Evolutionary conservation across 2,888 invertebrate genomes (phyloP).

Genomic region (Ochropleura plecta): DNA sequence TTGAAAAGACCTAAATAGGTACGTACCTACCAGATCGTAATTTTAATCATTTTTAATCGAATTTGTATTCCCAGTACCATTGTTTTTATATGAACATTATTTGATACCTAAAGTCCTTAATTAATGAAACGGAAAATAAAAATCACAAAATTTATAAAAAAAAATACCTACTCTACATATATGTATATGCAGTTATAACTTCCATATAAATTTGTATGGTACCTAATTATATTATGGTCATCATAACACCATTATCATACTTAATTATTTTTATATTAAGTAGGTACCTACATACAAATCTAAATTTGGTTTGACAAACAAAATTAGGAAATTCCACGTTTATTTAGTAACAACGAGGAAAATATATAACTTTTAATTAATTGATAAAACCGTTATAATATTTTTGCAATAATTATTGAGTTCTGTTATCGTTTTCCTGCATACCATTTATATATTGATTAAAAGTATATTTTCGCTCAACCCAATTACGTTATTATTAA

Average conservation of each 20-base stretch:
- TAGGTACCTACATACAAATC: neutral
- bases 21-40: too few species aligned
- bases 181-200: neutral
- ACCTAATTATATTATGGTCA: neutral
- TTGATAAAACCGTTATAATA: conserved; percentile 62
- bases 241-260: neutral
- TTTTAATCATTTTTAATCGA: neutral
- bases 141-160: neutral
- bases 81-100: neutral
- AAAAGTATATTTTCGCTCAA: conserved; percentile 47
- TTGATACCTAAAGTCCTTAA: conserved; percentile 1
- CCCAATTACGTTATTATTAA: conserved; percentile 59
- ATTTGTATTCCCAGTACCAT: neutral
- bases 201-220: neutral
- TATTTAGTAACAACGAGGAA: conserved; percentile 62
- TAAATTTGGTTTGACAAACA: conserved; percentile 56
- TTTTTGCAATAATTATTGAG: conserved; percentile 62
- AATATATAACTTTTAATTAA: conserved; percentile 62
- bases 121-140: neutral
- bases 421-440: conserved; percentile 69
- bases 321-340: conserved; percentile 64
- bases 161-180: neutral
- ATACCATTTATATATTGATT: conserved; percentile 51
- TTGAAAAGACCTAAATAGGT: neutral
- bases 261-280: conserved; percentile 10